Conservation (phyloP, 2,797 vertebrate genomes). For the Sorex maritimensis region DNA sequence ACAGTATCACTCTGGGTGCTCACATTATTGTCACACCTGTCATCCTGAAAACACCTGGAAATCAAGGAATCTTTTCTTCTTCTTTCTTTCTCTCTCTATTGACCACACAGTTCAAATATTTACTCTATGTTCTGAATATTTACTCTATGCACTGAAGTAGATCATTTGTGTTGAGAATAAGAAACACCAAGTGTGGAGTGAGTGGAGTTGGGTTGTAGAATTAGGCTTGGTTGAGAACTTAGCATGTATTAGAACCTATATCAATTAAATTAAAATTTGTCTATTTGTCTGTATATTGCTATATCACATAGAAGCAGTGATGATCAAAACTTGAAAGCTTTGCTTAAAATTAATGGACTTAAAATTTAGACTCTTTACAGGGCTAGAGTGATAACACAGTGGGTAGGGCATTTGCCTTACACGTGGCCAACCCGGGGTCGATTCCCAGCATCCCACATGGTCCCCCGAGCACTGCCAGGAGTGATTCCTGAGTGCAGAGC, state of each 20-base stretch:
- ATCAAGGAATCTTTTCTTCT: no score
- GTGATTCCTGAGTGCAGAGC: no score
- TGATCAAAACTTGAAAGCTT: slow-evolving; percentile 29
- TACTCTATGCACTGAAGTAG: not conserved
- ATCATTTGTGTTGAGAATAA: not conserved
- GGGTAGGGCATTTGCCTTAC: no score
- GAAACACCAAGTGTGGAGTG: not conserved
- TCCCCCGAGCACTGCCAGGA: no score
- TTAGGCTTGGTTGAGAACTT: not conserved
- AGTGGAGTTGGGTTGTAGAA: not conserved
- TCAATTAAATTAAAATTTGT: slow-evolving; percentile 4
- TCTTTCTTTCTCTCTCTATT: not conserved
- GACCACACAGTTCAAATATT: not conserved
- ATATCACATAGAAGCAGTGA: not conserved
- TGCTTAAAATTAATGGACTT: slow-evolving; percentile 50
- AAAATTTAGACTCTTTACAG: slow-evolving; percentile 36
- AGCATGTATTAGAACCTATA: not conserved
- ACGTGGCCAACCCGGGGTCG: no score
- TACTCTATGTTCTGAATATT: not conserved
- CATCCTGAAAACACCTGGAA: not conserved
- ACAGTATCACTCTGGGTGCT: not conserved
- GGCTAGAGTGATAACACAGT: no score
- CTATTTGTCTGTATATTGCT: not conserved
- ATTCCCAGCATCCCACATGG: no score
- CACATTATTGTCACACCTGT: not conserved